Percentiles rank a stretch among this genome's conserved stretches.
Conservation (phyloP, 1,140 invertebrate genomes). For the Trichonephila clavipes region DNA sequence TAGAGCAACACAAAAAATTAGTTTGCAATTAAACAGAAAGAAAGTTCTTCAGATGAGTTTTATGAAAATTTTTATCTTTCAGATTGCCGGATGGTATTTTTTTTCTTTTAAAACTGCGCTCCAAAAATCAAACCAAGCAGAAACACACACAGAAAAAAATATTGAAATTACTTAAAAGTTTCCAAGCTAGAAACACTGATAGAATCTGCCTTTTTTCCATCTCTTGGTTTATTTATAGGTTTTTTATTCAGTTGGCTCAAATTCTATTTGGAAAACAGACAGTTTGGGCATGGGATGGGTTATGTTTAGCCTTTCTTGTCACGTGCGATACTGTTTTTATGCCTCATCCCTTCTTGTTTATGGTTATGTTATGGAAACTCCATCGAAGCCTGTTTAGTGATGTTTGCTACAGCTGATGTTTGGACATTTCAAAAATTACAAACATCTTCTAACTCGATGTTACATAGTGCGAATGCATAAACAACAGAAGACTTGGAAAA, state of each 20-base stretch:
- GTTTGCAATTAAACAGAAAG: not conserved
- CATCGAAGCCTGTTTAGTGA: not conserved
- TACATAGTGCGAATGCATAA: constrained; percentile 3
- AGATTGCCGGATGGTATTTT: not conserved
- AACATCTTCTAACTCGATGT: constrained; percentile 7
- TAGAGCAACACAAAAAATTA: no score
- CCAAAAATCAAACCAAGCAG: not conserved
- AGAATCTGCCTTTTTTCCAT: not conserved
- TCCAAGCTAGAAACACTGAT: not conserved
- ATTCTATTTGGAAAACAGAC: constrained; percentile 23
- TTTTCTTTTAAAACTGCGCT: not conserved
- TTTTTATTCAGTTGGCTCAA: constrained; percentile 35
- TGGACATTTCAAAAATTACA: constrained; percentile 12
- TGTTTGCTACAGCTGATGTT: constrained; percentile 25
- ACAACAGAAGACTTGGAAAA: not conserved
- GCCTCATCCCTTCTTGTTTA: constrained; percentile 18
- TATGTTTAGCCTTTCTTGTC: not conserved
- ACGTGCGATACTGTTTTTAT: not conserved
- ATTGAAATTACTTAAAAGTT: constrained; percentile 21
- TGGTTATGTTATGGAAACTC: constrained; percentile 37
- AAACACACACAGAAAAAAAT: not conserved
- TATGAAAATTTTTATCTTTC: not conserved
- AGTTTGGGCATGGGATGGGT: not conserved
- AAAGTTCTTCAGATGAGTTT: not conserved
- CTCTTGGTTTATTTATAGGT: constrained; percentile 24